Conservation (phyloP, 2,797 vertebrate genomes). For the Sebastes matsubarae region DNA sequence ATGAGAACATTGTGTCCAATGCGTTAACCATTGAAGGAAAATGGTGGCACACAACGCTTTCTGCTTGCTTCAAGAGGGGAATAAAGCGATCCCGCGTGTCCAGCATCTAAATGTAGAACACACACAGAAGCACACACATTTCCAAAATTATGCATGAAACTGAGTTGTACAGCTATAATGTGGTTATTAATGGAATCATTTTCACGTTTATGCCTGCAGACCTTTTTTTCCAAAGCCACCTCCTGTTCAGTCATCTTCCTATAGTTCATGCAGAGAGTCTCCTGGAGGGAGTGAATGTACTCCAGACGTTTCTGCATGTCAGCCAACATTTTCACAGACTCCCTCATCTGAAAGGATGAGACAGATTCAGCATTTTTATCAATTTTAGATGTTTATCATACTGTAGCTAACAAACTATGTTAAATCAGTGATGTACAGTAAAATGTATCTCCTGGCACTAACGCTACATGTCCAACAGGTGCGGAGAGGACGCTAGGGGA, state of each 20-base stretch:
- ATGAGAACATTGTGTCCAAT: slow-evolving; percentile 72
- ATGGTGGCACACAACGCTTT: slow-evolving; percentile 65
- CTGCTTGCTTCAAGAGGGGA: slow-evolving; percentile 76
- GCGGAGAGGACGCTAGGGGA: no score
- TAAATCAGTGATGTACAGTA: not conserved
- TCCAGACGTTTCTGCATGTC: slow-evolving; percentile 74
- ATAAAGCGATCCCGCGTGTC: slow-evolving; percentile 79
- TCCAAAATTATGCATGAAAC: not conserved
- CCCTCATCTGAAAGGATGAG: slow-evolving; percentile 75
- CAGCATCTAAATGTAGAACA: slow-evolving; percentile 73
- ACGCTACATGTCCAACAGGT: no score
- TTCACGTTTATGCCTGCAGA: slow-evolving; percentile 44
- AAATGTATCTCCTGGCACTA: not conserved
- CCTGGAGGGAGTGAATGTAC: slow-evolving; percentile 77
- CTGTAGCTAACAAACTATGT: not conserved
- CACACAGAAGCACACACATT: not conserved
- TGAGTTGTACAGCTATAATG: not conserved
- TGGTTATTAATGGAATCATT: not conserved
- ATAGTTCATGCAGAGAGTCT: slow-evolving; percentile 66
- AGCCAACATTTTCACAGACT: slow-evolving; percentile 61
- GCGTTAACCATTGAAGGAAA: slow-evolving; percentile 68
- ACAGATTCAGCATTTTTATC: not conserved
- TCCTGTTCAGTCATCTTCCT: slow-evolving; percentile 69
- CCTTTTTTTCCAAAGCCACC: slow-evolving; percentile 76
- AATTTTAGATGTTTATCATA: not conserved